phyloP scores from a whole-genome alignment of 2,113 vertebrate genomes.

The Poecilia latipinna region DNA sequence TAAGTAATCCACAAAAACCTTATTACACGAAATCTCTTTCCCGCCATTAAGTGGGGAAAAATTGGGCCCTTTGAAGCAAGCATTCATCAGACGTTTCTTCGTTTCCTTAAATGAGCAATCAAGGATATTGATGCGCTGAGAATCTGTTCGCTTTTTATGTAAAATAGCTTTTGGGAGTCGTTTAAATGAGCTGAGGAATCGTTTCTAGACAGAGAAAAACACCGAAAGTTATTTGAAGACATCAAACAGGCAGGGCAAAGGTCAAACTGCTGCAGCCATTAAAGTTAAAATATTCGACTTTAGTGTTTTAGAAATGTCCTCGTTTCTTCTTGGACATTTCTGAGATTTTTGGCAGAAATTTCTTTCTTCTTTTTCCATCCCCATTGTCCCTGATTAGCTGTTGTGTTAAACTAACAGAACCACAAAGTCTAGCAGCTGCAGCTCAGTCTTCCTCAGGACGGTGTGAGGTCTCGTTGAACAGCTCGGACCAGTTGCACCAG shows the following conservation, averaged over 20 bases:
- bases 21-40: conserved; percentile 37
- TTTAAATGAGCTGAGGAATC: conserved; percentile 33
- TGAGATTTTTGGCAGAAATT: no score
- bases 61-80: conserved; percentile 22
- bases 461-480: conserved; percentile 83
- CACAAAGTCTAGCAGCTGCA: no score
- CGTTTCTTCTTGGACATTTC: no score
- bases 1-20: conserved; percentile 25
- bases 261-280: no score
- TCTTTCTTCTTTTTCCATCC: no score
- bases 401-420: background rate
- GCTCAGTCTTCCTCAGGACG: conserved; percentile 41
- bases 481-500: conserved; percentile 84
- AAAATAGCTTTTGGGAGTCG: conserved; percentile 28
- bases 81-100: conserved; percentile 32
- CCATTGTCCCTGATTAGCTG: no score
- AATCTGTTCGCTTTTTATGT: conserved; percentile 10
- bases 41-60: conserved; percentile 16
- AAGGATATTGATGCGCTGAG: conserved; percentile 46
- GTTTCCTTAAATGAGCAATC: conserved; percentile 48
- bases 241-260: conserved; percentile 14
- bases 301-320: no score
- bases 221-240: conserved; percentile 7
- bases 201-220: conserved; percentile 15
- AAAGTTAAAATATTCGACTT: no score